phyloP scores from a whole-genome alignment of 1,140 invertebrate species.

The Leptinotarsa texana region DNA sequence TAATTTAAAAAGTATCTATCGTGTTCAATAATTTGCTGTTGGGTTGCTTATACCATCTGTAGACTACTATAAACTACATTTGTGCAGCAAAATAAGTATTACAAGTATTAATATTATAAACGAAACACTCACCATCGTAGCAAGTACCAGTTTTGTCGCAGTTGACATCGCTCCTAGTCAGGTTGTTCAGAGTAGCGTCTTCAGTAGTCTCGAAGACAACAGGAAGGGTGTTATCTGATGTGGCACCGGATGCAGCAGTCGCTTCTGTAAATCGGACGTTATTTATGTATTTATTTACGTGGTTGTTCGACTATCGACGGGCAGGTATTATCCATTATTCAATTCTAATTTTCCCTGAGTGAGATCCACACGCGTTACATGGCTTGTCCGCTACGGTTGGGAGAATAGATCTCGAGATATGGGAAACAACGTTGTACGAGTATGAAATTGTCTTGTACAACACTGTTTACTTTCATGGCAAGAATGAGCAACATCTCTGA shows the following conservation, averaged over 20 bases:
- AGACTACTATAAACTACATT: no score
- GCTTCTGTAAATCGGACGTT: conserved; percentile 31
- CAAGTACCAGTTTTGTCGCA: conserved; percentile 94
- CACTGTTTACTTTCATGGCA: no score
- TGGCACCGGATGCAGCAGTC: conserved; percentile 47
- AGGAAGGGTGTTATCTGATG: conserved; percentile 64
- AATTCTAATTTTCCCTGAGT: conserved; percentile 10
- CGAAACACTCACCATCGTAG: conserved; percentile 77
- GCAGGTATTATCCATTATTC: conserved; percentile 9
- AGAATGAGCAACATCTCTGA: no score
- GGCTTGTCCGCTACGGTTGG: not conserved
- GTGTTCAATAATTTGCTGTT: no score
- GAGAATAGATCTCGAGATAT: not conserved
- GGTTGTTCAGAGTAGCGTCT: conserved; percentile 70
- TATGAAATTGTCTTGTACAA: not conserved
- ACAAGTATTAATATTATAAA: no score
- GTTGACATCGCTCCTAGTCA: conserved; percentile 78
- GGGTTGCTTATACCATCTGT: no score
- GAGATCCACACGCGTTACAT: not conserved
- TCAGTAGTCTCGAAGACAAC: conserved; percentile 74
- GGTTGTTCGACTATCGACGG: not conserved
- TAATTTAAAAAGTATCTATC: no score
- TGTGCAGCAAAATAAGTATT: no score
- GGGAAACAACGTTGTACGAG: not conserved
- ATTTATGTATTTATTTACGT: conserved; percentile 8